Base-by-base conservation (phyloP, 2,888 invertebrate genomes). In the Pandemis heparana region DNA sequence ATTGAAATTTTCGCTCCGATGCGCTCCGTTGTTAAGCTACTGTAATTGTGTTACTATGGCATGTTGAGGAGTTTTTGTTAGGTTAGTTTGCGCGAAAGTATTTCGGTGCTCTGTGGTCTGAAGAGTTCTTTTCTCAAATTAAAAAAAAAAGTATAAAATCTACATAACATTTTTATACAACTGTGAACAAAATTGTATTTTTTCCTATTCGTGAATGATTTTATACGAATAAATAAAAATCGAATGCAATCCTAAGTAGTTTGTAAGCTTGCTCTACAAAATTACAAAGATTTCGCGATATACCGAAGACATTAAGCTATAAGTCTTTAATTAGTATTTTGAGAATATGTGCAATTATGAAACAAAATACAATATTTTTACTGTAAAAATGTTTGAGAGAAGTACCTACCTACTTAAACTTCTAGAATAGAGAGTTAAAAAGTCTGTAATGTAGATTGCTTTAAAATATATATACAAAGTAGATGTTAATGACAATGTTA, bases 1-100 rank as follows among this genome's bases (percentile, higher is more conserved):
- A 92, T 91, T 90, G 91, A 92, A 92, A 92, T 89, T 90, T 90
- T 89, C 91, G 87, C 89, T 90, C 80, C 86, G 87, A 80, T 67
- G 66, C 66, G 66, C 64, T 32, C 14, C 66, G 68, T 73, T 73
- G 74, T 74, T 74, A 53, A 74, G 70, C 74, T 66, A 66, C 74
- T 70, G 70, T 74, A 70, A 70, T 74, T 70, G 74, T 74, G 70
- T 74, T 74, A 70, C 65, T 65, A 61, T 61, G 60, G 65, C 65
- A 61, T 74, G 70, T 60, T 62, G 61, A 66, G 60, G 60, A 68
- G 14, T 53, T 66, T 18, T 9, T 14, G 12, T 12, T 9, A 69
- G 32, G n/a, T 63, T 23, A 32, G 43, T 63, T 18, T 48, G 6
- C 43, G 43, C 10, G 43, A 8, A 18, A 53, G 8, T 53, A 53